Evolutionary conservation across 2,113 vertebrate genomes (phyloP).

Genomic region (Hemiprocne comata): DNA sequence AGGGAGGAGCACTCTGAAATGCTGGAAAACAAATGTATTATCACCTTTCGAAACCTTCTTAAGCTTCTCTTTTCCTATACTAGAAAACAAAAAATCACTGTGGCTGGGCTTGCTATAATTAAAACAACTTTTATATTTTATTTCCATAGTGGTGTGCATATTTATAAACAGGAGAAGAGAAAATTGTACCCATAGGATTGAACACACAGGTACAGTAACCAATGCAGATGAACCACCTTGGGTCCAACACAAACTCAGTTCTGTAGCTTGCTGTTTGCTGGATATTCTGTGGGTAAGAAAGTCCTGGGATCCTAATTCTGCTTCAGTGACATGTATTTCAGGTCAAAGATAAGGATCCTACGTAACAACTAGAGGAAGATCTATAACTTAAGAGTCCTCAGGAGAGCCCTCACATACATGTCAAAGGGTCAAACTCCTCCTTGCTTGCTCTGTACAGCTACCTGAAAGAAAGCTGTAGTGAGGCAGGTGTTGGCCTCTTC

Average conservation of each 20-base stretch:
- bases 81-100: neutral
- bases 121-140: neutral
- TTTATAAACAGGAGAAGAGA: neutral
- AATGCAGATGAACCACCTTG: neutral
- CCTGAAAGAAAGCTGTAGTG: no score
- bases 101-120: neutral
- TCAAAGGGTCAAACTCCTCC: neutral
- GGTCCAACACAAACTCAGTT: neutral
- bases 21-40: neutral
- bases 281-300: neutral
- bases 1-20: neutral
- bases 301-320: neutral
- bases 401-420: fast-evolving
- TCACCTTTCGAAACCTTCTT: neutral
- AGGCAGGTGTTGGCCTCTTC: no score
- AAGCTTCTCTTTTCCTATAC: neutral
- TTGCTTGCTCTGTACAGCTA: neutral
- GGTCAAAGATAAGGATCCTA: neutral
- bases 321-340: neutral
- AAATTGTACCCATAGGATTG: fast-evolving
- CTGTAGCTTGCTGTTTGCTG: neutral
- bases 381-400: neutral
- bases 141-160: neutral
- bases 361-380: neutral
- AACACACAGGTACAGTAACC: neutral